Evolutionary conservation across 2,888 invertebrate genomes (phyloP).

Genomic region (Leptura quadrifasciata): DNA sequence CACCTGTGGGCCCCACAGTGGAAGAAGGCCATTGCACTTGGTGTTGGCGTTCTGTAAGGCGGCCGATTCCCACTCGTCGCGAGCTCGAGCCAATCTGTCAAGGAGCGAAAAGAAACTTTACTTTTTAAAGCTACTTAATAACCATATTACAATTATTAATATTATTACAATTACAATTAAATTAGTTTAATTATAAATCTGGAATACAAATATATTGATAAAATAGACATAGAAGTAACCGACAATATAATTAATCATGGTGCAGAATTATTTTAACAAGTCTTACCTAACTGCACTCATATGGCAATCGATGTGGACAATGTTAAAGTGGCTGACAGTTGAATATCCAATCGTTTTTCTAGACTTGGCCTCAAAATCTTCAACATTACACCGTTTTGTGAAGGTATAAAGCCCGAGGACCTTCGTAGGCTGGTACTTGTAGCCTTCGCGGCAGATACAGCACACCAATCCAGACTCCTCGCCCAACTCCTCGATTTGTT

Average conservation of each 20-base stretch:
- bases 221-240: too few species aligned
- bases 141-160: too few species aligned
- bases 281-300: slow-evolving; percentile 90
- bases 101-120: neutral
- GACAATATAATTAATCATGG: too few species aligned
- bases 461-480: slow-evolving; percentile 97
- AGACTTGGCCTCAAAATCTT: slow-evolving; percentile 93
- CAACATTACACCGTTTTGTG: slow-evolving; percentile 95
- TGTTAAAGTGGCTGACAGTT: slow-evolving; percentile 98
- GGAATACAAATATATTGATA: too few species aligned
- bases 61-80: slow-evolving; percentile 99
- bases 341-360: slow-evolving; percentile 84
- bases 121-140: neutral
- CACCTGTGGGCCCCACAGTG: slow-evolving; percentile 97
- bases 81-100: slow-evolving; percentile 72
- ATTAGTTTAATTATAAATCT: too few species aligned
- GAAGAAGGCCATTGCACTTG: slow-evolving; percentile 96
- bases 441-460: slow-evolving; percentile 98
- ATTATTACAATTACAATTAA: too few species aligned
- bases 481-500: slow-evolving; percentile 95
- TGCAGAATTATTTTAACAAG: neutral
- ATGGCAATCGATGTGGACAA: slow-evolving; percentile 98
- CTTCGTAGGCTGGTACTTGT: slow-evolving; percentile 95
- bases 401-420: slow-evolving; percentile 97
- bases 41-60: slow-evolving; percentile 98